Evolutionary conservation across 2,888 invertebrate genomes (phyloP), one percentile per base, ranked within the genome.

Genomic region (Drepana falcataria): DNA sequence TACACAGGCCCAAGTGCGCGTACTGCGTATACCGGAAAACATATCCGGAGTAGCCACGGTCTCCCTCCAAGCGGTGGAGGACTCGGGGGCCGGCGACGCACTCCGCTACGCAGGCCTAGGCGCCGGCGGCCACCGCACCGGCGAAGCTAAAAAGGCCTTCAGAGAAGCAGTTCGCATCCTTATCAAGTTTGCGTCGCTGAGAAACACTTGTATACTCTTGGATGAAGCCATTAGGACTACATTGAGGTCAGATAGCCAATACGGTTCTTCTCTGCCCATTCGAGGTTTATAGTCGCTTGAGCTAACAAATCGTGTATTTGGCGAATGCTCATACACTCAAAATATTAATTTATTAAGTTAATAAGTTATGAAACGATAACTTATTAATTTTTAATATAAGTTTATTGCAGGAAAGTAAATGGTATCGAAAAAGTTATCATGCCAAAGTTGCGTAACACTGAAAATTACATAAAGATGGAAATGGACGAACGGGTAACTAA

Each of bases 171-270:
- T 87, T 1, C 69, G 73, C 48, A 79, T 88, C 4, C 75, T 92
- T 0, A 87, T 93, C 49, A 91, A 90, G 66, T 92, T 91, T 48
- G 91, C 92, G 0, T 91, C 92, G 0, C 79, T 91, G 59, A 79
- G 88, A 52, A 86, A 85, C 55, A 86, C 81, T 35, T 91, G 91
- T 55, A 67, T 83, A 35, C 62, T 87, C 47, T 64, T 91, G 44
- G 86, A 89, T 59, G 81, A 75, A 51, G 85, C 88, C 9, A 75
- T 87, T 44, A 80, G 80, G 52, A 74, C 79, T 21, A 91, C 90
- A 4, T 66, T 90, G 53, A 87, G 91, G 91, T 89, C 48, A 47
- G 40, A 0, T 33, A 35, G 49, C 7, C 21, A 21, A 21, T 21
- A 21, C 21, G 21, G 21, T 21, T 21, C 21, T 21, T 21, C 21